Base-by-base conservation (phyloP, 2,888 invertebrate genomes). In the Cephus nigrinus region DNA sequence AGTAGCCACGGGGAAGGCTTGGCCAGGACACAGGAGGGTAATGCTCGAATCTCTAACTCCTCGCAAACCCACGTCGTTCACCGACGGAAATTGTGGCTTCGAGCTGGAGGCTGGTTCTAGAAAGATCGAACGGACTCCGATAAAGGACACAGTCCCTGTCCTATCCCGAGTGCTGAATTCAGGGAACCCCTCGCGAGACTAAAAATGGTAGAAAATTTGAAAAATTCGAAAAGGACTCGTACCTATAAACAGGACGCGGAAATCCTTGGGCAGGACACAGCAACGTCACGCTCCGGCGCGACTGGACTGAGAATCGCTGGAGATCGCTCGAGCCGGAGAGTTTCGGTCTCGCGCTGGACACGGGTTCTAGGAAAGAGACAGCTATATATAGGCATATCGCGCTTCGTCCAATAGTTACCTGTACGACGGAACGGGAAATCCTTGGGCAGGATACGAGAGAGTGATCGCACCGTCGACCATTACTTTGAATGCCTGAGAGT, bases 1-100 rank as follows among this genome's bases (percentile, higher is more conserved):
- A 90, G 93, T 92, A 78, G 95, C 95, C 85, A 95, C 93, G 78
- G 95, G 95, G 91, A 93, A 95, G 82, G 95, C 94, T 92, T 95
- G 95, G 85, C 95, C 95, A 73, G 95, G 94, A 89, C 95, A 95
- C 82, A 95, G 92, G 82, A 95, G 88, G 78, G 94, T 94, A 85
- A 94, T 92, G 86, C 92, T 93, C 71, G 88, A 86, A 69, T 86
- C 92, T 81, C 88, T 88, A 78, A 87, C 83, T 89, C 90, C 84
- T 89, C 91, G 86, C 89, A 92, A 76, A 90, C 91, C 85, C 90
- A 92, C 85, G 82, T 88, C 88, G 84, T 88, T 88, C 79, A 89
- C 87, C 69, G 88, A 88, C 80, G 88, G 89, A 82, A 88, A 89
- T 82, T 93, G 93, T 75, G 92, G 91, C 87, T 92, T 92, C 73